phyloP scores from a whole-genome alignment of 2,888 invertebrate genomes.

The Zaprionus bogoriensis region DNA sequence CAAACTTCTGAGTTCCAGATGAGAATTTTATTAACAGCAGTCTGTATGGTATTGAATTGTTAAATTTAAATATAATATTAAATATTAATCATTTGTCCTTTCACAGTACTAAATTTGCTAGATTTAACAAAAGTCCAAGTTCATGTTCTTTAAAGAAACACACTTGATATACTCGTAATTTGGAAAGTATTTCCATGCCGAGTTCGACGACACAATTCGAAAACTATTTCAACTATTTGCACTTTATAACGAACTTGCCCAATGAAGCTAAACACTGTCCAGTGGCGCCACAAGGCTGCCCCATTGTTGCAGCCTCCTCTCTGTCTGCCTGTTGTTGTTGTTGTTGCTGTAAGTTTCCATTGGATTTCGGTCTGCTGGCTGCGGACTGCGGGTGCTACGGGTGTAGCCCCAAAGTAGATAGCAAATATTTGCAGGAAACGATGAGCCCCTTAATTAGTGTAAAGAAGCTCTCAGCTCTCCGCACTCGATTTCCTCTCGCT shows the following conservation, averaged over 20 bases:
- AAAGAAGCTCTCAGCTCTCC: slow-evolving; percentile 63
- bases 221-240: slow-evolving; percentile 67
- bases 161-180: too few species aligned
- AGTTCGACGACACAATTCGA: slow-evolving; percentile 46
- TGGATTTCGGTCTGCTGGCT: slow-evolving; percentile 58
- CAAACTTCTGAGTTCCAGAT: too few species aligned
- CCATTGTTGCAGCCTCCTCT: slow-evolving; percentile 39
- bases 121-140: too few species aligned
- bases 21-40: too few species aligned
- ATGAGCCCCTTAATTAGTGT: slow-evolving; percentile 79
- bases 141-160: too few species aligned
- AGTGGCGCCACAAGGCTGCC: slow-evolving; percentile 69
- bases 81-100: too few species aligned
- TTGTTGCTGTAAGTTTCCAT: slow-evolving; percentile 47
- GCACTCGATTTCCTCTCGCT: too few species aligned
- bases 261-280: slow-evolving; percentile 56
- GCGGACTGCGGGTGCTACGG: slow-evolving; percentile 18
- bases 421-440: slow-evolving; percentile 77
- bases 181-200: not conserved
- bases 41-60: too few species aligned
- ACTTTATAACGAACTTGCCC: slow-evolving; percentile 69
- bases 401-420: slow-evolving; percentile 60
- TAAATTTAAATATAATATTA: too few species aligned
- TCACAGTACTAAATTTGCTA: too few species aligned
- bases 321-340: not conserved